Evolutionary conservation across 1,140 invertebrate genomes (phyloP).

Genomic region (Andricus grossulariae): DNA sequence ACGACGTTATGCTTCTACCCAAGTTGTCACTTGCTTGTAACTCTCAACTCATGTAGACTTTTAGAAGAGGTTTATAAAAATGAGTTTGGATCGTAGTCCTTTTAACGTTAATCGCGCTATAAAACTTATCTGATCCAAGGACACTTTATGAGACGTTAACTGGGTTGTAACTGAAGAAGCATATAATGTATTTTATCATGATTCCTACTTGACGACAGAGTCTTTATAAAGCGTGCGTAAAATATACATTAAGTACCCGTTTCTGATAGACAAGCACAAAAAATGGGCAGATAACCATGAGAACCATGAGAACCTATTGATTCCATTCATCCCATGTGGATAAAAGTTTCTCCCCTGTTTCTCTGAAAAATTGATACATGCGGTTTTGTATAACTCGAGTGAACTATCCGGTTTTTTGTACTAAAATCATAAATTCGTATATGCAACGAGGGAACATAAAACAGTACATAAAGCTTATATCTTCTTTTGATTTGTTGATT

Average conservation of each 20-base stretch:
- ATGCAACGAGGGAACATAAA: not conserved
- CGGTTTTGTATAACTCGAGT: not conserved
- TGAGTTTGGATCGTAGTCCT: not conserved
- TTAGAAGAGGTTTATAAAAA: constrained; percentile 11
- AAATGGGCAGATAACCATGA: not conserved
- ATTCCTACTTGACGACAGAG: not conserved
- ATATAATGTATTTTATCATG: constrained; percentile 16
- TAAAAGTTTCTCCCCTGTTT: not conserved
- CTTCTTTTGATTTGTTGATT: not conserved
- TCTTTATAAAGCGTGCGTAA: constrained; percentile 3
- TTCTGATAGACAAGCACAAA: not conserved
- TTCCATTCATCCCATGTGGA: not conserved
- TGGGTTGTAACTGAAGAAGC: constrained; percentile 16
- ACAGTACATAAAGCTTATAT: constrained; percentile 15
- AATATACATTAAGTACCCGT: constrained; percentile 7
- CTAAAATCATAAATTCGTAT: constrained; percentile 18
- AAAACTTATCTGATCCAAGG: constrained; percentile 25
- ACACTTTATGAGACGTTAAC: constrained; percentile 25
- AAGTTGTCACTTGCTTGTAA: too few species aligned
- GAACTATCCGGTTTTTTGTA: not conserved
- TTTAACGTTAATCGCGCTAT: constrained; percentile 22
- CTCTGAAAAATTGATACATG: not conserved
- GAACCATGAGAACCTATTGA: constrained; percentile 3
- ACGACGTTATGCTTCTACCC: too few species aligned
- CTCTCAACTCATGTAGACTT: not conserved